A percentile compares a stretch with the other conserved stretches of the same genome.
These are phyloP conservation scores for Siderastrea siderea DNA, from an alignment of 92 coral and sea anemone genomes.

Conservation along the genomic window DNA sequence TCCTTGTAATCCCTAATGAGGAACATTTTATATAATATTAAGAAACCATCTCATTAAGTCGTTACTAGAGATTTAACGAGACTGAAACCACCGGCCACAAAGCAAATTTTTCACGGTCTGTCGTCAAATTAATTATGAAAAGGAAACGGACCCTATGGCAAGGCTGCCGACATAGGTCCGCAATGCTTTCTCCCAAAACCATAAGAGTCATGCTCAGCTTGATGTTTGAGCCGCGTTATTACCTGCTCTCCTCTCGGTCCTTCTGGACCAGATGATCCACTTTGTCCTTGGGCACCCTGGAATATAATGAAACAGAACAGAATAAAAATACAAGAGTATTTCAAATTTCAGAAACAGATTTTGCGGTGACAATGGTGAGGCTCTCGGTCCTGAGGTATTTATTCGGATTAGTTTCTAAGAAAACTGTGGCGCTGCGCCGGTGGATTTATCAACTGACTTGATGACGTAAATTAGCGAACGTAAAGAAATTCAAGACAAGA, in stretches of 20 bases:
- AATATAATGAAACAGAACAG: background rate
- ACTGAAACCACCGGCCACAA: too few species aligned
- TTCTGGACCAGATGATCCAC: background rate
- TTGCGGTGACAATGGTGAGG: background rate
- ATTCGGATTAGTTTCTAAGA: background rate
- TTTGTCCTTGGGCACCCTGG: conserved; percentile 18
- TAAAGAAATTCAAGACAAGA: too few species aligned
- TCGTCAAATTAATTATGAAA: too few species aligned
- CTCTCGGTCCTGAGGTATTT: background rate
- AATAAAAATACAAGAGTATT: background rate
- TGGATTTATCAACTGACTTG: too few species aligned
- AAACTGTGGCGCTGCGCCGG: too few species aligned
- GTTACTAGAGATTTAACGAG: too few species aligned
- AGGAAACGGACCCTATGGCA: too few species aligned
- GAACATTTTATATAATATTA: too few species aligned
- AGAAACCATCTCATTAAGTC: too few species aligned
- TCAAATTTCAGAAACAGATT: background rate
- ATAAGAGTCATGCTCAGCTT: background rate
- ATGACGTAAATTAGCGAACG: too few species aligned
- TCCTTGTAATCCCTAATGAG: conserved; percentile 20
- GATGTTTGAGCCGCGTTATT: background rate
- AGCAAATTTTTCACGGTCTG: too few species aligned
- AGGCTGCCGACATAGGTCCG: too few species aligned
- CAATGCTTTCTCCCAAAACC: background rate
- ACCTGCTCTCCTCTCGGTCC: conserved; percentile 24